Percentiles rank a stretch among this genome's conserved stretches.
Evolutionary conservation across 2,797 vertebrate genomes (phyloP).

Genomic region (Hybognathus amarus): DNA sequence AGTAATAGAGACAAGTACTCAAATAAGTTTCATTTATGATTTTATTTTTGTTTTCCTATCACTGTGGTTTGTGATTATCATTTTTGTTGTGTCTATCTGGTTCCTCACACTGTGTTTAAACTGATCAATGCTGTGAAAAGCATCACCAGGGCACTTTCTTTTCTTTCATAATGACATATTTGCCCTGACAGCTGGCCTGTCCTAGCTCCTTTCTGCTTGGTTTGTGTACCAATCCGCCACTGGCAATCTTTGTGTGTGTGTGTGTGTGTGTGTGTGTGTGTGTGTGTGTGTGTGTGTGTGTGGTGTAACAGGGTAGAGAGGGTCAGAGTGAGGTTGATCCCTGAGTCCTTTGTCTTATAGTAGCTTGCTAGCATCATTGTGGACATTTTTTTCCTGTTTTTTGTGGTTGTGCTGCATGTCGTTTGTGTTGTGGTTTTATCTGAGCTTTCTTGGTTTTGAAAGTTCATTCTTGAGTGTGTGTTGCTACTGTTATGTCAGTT

Average conservation of each 20-base stretch:
- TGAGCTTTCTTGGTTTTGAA: slow-evolving; percentile 23
- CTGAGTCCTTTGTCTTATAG: not conserved
- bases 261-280: not conserved
- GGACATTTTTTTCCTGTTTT: not conserved
- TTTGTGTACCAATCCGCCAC: slow-evolving; percentile 12
- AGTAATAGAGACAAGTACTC: too few relatives aligned
- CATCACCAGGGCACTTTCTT: slow-evolving; percentile 7
- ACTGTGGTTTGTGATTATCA: slow-evolving; percentile 2
- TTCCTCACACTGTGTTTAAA: not conserved
- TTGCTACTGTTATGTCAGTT: not conserved
- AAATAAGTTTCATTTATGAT: not conserved
- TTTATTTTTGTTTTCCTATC: not conserved
- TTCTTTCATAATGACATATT: slow-evolving; percentile 38
- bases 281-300: not conserved
- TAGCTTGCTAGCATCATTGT: not conserved
- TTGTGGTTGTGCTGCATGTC: slow-evolving; percentile 12
- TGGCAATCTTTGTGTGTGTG: not conserved
- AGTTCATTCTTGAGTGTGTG: slow-evolving; percentile 1
- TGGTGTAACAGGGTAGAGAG: not conserved
- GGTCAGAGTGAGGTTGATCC: not conserved
- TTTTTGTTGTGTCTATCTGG: not conserved
- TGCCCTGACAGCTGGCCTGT: slow-evolving; percentile 53
- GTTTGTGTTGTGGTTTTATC: slow-evolving; percentile 22
- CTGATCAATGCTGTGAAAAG: not conserved
- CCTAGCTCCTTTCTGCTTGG: slow-evolving; percentile 37